These are phyloP conservation scores for Helobdella robusta DNA, from an alignment of 2,888 invertebrate species.

Conservation along the genomic window DNA sequence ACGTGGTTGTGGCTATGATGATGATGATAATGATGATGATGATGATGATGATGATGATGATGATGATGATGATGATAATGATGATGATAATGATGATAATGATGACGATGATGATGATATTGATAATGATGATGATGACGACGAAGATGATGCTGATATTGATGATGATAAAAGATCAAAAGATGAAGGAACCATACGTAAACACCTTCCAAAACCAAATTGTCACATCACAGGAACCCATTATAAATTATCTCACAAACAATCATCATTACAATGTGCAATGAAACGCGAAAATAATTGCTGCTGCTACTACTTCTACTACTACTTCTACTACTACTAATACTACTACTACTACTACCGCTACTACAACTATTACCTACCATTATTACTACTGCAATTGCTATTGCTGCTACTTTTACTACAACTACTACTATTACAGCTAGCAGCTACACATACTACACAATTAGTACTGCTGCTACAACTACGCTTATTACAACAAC, in stretches of 20 bases:
- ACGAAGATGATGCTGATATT: not conserved
- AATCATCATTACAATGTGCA: too few species aligned
- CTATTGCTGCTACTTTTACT: too few species aligned
- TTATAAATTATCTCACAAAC: too few species aligned
- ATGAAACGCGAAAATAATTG: not conserved
- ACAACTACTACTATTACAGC: not conserved
- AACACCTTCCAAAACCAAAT: too few species aligned
- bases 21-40: constrained; percentile 4
- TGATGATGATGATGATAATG: constrained; percentile 24
- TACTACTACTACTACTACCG: not conserved
- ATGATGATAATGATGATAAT: constrained; percentile 20
- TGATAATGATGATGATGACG: constrained; percentile 8
- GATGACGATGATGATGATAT: constrained; percentile 23
- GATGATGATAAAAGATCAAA: not conserved
- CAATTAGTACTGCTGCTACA: too few species aligned
- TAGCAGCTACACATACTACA: not conserved
- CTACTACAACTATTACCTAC: too few species aligned
- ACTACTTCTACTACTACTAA: not conserved
- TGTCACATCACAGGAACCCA: too few species aligned
- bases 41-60: constrained; percentile 18
- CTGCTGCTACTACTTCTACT: not conserved
- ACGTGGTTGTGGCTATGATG: not conserved
- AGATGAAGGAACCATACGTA: not conserved
- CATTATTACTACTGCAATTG: too few species aligned
- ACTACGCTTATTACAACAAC: too few species aligned